A percentile compares a stretch with the other conserved stretches of the same genome.
Conservation (phyloP, 2,888 invertebrate species). For the Microctonus aethiopoides region DNA sequence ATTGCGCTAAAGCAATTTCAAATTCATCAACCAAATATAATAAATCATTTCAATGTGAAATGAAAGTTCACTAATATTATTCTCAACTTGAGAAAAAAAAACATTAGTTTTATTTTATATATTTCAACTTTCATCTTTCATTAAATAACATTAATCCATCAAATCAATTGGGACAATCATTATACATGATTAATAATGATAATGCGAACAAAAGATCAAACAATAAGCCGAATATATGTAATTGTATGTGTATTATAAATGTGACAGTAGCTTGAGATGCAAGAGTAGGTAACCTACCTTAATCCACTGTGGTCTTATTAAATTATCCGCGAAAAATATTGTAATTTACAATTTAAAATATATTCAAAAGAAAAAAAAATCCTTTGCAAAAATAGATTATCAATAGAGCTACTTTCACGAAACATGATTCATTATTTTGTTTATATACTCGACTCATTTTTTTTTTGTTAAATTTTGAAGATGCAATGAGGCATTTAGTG, state of each 20-base stretch:
- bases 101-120: not conserved
- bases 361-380: constrained; percentile 2
- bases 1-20: not conserved
- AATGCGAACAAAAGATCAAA: not conserved
- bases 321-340: constrained; percentile 23
- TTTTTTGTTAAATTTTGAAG: constrained; percentile 13
- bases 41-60: not conserved
- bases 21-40: not conserved
- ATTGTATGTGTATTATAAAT: constrained; percentile 11
- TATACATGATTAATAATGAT: not conserved
- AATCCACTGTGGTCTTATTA: constrained; percentile 34
- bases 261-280: constrained; percentile 43
- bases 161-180: not conserved
- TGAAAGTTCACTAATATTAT: not conserved
- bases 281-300: constrained; percentile 44
- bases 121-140: not conserved
- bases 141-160: not conserved
- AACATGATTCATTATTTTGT: not conserved
- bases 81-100: not conserved
- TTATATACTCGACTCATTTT: not conserved
- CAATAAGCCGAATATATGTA: not conserved
- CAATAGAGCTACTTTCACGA: not conserved
- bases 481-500: constrained; percentile 29
- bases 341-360: constrained; percentile 2
- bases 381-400: not conserved